Conservation (phyloP, 2,888 invertebrate genomes). For the Coleophora deauratella region DNA sequence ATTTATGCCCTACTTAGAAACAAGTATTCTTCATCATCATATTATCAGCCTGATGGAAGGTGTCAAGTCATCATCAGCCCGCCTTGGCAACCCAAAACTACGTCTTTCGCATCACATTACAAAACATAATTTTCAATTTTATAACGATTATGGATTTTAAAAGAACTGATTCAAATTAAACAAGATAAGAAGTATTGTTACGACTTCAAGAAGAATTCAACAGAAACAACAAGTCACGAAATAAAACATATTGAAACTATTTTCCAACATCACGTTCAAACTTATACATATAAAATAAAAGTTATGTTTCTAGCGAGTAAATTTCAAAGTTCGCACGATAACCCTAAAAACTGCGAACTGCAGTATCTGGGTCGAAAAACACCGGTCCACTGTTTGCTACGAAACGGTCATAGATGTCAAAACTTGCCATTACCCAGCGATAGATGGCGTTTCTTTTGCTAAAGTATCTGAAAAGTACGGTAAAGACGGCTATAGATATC, state of each 20-base stretch:
- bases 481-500: slow-evolving; percentile 64
- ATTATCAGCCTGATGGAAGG: too few species aligned
- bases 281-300: too few species aligned
- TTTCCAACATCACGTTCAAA: too few species aligned
- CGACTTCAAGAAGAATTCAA: not conserved
- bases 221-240: too few species aligned
- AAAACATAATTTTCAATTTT: too few species aligned
- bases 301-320: not conserved
- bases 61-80: too few species aligned
- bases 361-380: slow-evolving; percentile 46
- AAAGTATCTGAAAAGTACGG: slow-evolving; percentile 29
- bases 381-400: slow-evolving; percentile 41
- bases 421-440: slow-evolving; percentile 50
- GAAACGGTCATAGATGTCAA: slow-evolving; percentile 45
- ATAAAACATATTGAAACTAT: too few species aligned
- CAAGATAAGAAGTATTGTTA: not conserved
- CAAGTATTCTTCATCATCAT: too few species aligned
- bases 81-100: too few species aligned
- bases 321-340: slow-evolving; percentile 14
- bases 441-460: slow-evolving; percentile 53
- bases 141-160: not conserved
- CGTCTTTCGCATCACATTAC: too few species aligned
- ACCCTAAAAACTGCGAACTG: slow-evolving; percentile 35
- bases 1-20: too few species aligned
- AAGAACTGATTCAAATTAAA: slow-evolving; percentile 4